Evolutionary conservation across 1,140 invertebrate species (phyloP).

Genomic region (Oncopeltus fasciatus): DNA sequence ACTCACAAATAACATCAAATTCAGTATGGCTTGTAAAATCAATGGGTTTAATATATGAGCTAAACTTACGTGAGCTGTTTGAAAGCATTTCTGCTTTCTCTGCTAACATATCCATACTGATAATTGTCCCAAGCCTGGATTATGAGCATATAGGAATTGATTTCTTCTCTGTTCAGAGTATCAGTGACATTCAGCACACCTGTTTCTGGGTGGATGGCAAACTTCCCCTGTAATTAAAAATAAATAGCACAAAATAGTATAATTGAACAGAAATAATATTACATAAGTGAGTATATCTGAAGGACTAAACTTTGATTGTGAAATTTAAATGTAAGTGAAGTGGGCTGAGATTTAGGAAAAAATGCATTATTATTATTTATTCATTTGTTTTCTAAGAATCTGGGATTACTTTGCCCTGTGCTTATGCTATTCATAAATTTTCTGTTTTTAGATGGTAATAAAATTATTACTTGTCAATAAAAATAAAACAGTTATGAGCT

Average conservation of each 20-base stretch:
- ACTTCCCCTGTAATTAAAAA: slow-evolving; percentile 46
- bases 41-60: not conserved
- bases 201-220: slow-evolving; percentile 70
- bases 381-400: too few species aligned
- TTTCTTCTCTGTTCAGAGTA: slow-evolving; percentile 66
- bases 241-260: not conserved
- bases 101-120: slow-evolving; percentile 76
- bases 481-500: too few species aligned
- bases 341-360: too few species aligned
- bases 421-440: too few species aligned
- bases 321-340: too few species aligned
- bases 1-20: too few species aligned
- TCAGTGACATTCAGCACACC: slow-evolving; percentile 67
- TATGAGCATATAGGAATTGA: slow-evolving; percentile 59
- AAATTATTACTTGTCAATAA: too few species aligned
- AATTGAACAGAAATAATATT: not conserved
- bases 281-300: not conserved
- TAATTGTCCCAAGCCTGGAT: slow-evolving; percentile 92
- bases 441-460: too few species aligned
- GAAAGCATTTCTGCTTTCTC: slow-evolving; percentile 80
- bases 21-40: too few species aligned
- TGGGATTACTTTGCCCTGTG: too few species aligned
- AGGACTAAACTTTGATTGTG: not conserved
- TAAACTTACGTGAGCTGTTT: slow-evolving; percentile 71
- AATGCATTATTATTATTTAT: too few species aligned